These are phyloP conservation scores for Alexandromys fortis DNA, from an alignment of 2,113 vertebrate genomes.

Conservation along the genomic window DNA sequence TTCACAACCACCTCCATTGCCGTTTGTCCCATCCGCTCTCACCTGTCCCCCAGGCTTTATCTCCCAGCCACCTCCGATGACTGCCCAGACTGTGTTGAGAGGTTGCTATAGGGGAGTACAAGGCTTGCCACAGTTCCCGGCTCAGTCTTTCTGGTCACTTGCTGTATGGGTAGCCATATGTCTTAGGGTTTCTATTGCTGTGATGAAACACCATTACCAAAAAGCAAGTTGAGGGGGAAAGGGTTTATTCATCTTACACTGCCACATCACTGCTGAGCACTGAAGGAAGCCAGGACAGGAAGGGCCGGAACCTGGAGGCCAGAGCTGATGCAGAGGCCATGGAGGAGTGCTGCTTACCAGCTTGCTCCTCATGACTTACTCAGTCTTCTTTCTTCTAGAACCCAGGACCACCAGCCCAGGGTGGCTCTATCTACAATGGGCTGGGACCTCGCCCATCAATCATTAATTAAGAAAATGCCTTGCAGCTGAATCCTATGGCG, in stretches of 20 bases:
- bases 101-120: neutral
- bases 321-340: neutral
- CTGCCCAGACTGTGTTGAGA: neutral
- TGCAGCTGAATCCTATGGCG: neutral
- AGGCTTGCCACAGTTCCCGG: neutral
- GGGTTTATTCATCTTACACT: neutral
- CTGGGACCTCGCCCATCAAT: neutral
- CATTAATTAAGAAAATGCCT: neutral
- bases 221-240: neutral
- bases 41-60: neutral
- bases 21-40: neutral
- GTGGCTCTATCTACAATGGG: neutral
- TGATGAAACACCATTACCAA: neutral
- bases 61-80: neutral
- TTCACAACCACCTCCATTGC: neutral
- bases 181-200: neutral
- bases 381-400: neutral
- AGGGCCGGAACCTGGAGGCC: neutral
- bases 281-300: neutral
- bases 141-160: neutral
- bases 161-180: neutral
- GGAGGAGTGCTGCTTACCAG: neutral
- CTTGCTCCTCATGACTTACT: neutral
- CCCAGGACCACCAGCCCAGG: neutral
- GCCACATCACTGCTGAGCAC: neutral